A percentile compares a stretch with the other conserved stretches of the same genome.
Evolutionary conservation across 2,113 vertebrate genomes (phyloP).

Genomic region (Dasypus novemcinctus): DNA sequence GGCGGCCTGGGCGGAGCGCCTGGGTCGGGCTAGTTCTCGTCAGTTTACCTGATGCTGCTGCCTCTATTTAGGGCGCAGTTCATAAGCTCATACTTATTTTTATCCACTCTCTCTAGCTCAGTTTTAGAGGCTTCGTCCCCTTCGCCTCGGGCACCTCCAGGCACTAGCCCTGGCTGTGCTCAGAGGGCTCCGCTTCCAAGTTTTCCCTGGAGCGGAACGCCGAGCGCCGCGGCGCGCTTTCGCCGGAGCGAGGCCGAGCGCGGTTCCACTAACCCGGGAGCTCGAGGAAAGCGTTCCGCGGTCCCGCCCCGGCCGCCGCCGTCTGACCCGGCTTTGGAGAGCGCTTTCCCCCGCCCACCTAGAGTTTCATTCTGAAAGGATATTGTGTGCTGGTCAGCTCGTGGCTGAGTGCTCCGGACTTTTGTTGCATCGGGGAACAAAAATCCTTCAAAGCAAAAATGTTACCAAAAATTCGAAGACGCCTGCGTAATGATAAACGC

Average conservation of each 20-base stretch:
- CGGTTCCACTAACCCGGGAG: not conserved
- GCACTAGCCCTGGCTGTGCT: not conserved
- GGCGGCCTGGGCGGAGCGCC: too few species aligned
- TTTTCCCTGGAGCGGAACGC: not conserved
- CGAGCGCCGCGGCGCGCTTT: not conserved
- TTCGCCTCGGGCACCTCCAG: not conserved
- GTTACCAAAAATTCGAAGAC: not conserved
- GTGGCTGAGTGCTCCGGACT: not conserved
- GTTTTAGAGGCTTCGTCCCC: not conserved
- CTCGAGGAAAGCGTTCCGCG: not conserved
- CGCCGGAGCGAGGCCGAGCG: not conserved
- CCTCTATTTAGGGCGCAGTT: not conserved
- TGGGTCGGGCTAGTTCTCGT: not conserved
- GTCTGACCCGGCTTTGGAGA: not conserved
- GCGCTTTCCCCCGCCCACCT: not conserved
- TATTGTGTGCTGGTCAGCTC: not conserved
- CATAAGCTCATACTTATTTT: not conserved
- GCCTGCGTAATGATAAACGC: not conserved
- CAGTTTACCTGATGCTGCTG: not conserved
- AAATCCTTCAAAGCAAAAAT: not conserved
- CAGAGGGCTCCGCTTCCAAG: not conserved
- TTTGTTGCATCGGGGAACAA: conserved; percentile 60
- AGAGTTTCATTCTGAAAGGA: not conserved
- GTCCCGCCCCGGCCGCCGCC: too few species aligned
- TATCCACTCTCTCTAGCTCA: not conserved